Evolutionary conservation across 2,888 invertebrate genomes (phyloP), one percentile per base, ranked within the genome.

Genomic region (Macaria notata): DNA sequence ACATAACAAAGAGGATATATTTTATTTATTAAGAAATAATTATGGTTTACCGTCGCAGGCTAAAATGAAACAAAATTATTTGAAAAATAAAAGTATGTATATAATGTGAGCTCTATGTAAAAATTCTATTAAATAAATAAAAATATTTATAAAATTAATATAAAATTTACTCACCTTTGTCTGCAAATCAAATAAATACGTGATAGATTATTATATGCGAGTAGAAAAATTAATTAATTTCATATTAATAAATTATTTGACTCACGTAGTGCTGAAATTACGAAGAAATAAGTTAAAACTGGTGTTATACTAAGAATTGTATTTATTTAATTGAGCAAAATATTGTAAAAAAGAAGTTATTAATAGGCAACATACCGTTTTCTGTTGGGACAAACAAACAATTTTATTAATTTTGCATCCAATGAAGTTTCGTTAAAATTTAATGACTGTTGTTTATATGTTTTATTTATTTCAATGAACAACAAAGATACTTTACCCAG

Each of bases 401-500:
- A 29, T 3, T 6, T 19, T 19, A 19, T 43, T 31, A 29, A 9
- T 31, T 6, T 3, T 30, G 39, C 8, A 5, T 38, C 8, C 1
- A 38, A 38, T 8, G 5, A 38, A 8, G 3, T 19, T 19, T 7
- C 38, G 38, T 38, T 38, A 38, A 38, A 1, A 38, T 38, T 7
- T 5, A 1, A 38, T 38, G 5, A 38, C 5, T 7, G 8, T 7
- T 7, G 3, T 1, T 1, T 3, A 7, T 38, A 38, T 38, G 38
- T 38, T 7, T 7, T 7, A 2, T 7, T 38, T 38, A 7, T 7
- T 38, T 38, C 38, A 8, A 7, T 38, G 38, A 38, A 45, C 8
- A 9, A 36, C 8, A 38, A 6, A 30, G 43, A 19, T 55, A 46
- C 31, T 19, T 56, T 48, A 57, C 57, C 57, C 57, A 57, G 9